Base-by-base conservation (phyloP, 1,140 invertebrate species). In the Drosophila mauritiana region DNA sequence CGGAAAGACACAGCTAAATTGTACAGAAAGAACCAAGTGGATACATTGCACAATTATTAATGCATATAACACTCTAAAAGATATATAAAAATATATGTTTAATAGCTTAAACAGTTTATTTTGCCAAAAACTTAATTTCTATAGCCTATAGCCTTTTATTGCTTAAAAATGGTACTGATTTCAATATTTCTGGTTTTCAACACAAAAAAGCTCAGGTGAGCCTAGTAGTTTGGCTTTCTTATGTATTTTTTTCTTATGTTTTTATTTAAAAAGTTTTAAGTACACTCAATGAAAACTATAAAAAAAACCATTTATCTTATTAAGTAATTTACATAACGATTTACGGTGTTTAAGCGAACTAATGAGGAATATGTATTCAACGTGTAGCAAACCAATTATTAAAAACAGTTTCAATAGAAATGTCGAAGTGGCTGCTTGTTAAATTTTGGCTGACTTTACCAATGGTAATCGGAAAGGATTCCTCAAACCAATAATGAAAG, bases 401-500 rank as follows among this genome's bases (percentile, higher is more conserved):
- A 4, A 15, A 0, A 48, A 12, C 27, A 56, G 67, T 49, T 17
- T 15, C 1, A 15, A 40, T 10, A 11, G 10, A 20, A 25, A 75
- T 75, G 73, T 57, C 40, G 46, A 75, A 57, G 61, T 36, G 34
- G 8, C 2, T 65, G 37, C 46, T 43, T 12, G 20, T 65, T 3
- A 42, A 12, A 27, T 27, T 52, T 11, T 70, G 17, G 64, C 22
- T 70, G 31, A 22, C 51, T 70, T 64, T 70, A 13, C 34, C 52
- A 36, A 36, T 11, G 63, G 64, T 69, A 68, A 39, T 17, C 3
- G 11, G 10, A 17, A 25, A 0, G 0, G 1, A 13, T 3, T 2
- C 13, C 13, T 67, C 1, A 22, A 22, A 15, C 13, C 13, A 3
- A 15, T 36, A 8, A 22, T 10, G 10, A 7, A 11, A 11, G 40